Evolutionary conservation across 2,797 vertebrate species (phyloP).

Genomic region (Austrolebias charrua): DNA sequence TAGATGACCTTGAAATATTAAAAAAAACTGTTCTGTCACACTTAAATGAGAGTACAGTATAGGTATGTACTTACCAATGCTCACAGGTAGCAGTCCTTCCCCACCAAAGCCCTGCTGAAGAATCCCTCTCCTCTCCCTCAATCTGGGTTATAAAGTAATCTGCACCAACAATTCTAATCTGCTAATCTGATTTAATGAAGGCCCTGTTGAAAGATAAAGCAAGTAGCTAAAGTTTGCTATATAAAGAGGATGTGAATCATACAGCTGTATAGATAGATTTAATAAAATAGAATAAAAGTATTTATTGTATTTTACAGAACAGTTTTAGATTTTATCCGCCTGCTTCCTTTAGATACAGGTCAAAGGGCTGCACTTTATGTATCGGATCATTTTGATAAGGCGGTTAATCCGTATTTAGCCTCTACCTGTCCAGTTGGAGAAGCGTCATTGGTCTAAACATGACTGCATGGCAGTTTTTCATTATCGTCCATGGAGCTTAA

Average conservation of each 20-base stretch:
- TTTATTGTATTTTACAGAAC: neutral
- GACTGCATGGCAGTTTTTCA: conserved; percentile 41
- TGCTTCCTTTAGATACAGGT: conserved; percentile 39
- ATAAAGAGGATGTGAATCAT: conserved; percentile 6
- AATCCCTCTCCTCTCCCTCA: conserved; percentile 64
- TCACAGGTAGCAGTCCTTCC: conserved; percentile 64
- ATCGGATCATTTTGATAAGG: conserved; percentile 64
- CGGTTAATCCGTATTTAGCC: conserved; percentile 79
- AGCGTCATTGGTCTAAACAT: conserved; percentile 47
- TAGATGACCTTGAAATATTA: neutral
- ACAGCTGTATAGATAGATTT: conserved; percentile 8
- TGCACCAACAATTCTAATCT: conserved; percentile 78
- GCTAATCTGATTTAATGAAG: conserved; percentile 83
- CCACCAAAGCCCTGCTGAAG: conserved; percentile 58
- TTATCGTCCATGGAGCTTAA: neutral
- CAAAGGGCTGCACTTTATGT: conserved; percentile 40
- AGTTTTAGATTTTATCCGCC: neutral
- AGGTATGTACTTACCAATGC: conserved; percentile 65
- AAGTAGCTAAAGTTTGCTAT: conserved; percentile 19
- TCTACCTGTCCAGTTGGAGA: conserved; percentile 68
- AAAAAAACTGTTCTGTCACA: neutral
- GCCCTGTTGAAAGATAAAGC: conserved; percentile 39
- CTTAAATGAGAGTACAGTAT: neutral
- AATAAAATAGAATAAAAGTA: neutral
- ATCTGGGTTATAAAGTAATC: conserved; percentile 84